These are phyloP conservation scores for Orcinus orca DNA, from an alignment of 2,113 vertebrate genomes.

Conservation along the genomic window DNA sequence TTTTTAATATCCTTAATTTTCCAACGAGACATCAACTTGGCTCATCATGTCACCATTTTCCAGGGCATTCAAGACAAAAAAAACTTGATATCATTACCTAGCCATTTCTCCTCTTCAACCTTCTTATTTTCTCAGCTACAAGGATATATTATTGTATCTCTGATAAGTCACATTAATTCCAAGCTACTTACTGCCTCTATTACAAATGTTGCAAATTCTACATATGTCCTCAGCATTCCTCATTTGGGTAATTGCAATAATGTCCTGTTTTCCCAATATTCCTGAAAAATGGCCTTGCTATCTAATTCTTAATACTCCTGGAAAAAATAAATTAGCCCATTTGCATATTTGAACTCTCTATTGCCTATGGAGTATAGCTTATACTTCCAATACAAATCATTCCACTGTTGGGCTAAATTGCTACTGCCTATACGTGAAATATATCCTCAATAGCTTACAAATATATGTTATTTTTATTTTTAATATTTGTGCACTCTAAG, in stretches of 20 bases:
- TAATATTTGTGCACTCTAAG: not conserved
- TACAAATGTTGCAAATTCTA: not conserved
- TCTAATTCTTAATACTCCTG: not conserved
- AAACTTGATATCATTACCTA: not conserved
- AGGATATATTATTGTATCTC: not conserved
- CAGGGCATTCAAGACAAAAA: not conserved
- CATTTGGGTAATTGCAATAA: not conserved
- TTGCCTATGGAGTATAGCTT: not conserved
- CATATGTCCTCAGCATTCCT: not conserved
- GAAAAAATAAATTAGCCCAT: not conserved
- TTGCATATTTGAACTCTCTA: not conserved
- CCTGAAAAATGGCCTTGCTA: not conserved
- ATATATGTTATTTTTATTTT: not conserved
- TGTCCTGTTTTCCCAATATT: not conserved
- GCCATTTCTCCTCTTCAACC: not conserved
- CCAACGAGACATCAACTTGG: not conserved
- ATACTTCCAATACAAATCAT: not conserved
- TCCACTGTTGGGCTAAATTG: not conserved
- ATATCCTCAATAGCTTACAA: not conserved
- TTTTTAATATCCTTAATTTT: not conserved
- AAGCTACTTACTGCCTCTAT: not conserved
- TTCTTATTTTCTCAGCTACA: not conserved
- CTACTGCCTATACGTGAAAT: not conserved
- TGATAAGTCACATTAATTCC: not conserved
- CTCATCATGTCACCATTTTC: not conserved